A percentile compares a stretch with the other conserved stretches of the same genome.
Evolutionary conservation across 1,140 invertebrate species (phyloP).

Genomic region (Subanguina moxae): DNA sequence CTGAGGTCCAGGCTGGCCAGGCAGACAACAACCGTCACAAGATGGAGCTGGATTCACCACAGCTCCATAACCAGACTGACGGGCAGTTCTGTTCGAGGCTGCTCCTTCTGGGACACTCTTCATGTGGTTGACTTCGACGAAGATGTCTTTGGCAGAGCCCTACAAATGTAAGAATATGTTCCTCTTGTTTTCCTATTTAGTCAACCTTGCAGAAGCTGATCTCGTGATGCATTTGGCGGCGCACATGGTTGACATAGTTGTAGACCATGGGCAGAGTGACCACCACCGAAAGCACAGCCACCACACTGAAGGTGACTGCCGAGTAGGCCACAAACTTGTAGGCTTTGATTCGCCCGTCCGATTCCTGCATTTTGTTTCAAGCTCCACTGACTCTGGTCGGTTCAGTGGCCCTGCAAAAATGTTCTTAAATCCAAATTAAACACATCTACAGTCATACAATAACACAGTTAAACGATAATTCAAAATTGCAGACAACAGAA

Average conservation of each 20-base stretch:
- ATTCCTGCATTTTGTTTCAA: conserved; percentile 29
- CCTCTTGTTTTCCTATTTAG: not conserved
- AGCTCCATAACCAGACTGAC: conserved; percentile 40
- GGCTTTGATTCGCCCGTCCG: conserved; percentile 46
- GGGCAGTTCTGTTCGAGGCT: conserved; percentile 36
- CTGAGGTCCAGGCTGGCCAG: conserved; percentile 31
- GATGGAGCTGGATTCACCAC: conserved; percentile 31
- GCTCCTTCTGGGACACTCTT: conserved; percentile 31
- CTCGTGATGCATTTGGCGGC: conserved; percentile 52
- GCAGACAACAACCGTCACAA: conserved; percentile 30
- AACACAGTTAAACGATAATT: too few species aligned
- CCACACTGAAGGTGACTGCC: conserved; percentile 44
- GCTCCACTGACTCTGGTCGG: too few species aligned
- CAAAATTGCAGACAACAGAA: too few species aligned
- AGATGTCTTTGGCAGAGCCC: conserved; percentile 51
- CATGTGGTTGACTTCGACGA: conserved; percentile 52
- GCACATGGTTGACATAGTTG: conserved; percentile 48
- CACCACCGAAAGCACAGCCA: conserved; percentile 48
- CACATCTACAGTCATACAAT: too few species aligned
- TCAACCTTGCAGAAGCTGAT: conserved; percentile 44
- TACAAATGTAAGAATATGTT: conserved; percentile 28
- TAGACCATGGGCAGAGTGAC: conserved; percentile 51
- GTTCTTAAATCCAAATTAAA: too few species aligned
- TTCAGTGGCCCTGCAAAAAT: too few species aligned
- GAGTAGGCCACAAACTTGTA: conserved; percentile 53